Evolutionary conservation across 2,797 vertebrate genomes (phyloP).

Genomic region (Falco rusticolus): DNA sequence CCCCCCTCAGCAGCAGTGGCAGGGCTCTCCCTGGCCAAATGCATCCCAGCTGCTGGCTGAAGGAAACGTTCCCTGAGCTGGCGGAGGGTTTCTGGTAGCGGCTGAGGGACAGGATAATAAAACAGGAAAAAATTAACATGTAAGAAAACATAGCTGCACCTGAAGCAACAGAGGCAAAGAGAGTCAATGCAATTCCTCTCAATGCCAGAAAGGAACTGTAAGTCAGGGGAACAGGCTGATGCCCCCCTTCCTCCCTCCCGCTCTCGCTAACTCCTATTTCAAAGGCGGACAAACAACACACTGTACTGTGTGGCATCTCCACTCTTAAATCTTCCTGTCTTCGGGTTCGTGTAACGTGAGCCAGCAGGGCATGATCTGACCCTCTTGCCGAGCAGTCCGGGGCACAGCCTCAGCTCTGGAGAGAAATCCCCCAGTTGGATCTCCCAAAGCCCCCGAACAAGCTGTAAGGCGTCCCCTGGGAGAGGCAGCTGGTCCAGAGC

Average conservation of each 20-base stretch:
- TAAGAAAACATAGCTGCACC: slow-evolving; percentile 82
- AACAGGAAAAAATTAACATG: slow-evolving; percentile 82
- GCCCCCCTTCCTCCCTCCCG: slow-evolving; percentile 58
- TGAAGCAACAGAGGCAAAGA: slow-evolving; percentile 79
- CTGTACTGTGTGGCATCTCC: slow-evolving; percentile 78
- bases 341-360: slow-evolving; percentile 78
- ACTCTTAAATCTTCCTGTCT: slow-evolving; percentile 83
- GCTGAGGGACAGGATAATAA: slow-evolving; percentile 72
- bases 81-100: slow-evolving; percentile 28
- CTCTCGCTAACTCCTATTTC: slow-evolving; percentile 76
- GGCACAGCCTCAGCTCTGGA: neutral
- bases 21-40: neutral
- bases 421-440: neutral
- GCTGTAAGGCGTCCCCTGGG: accelerated
- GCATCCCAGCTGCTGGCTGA: slow-evolving; percentile 15
- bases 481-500: neutral
- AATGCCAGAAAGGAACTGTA: slow-evolving; percentile 68
- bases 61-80: neutral
- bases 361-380: slow-evolving; percentile 71
- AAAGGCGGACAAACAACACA: slow-evolving; percentile 80
- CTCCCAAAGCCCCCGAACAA: neutral
- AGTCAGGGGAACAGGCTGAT: slow-evolving; percentile 66
- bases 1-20: accelerated
- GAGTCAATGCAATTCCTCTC: slow-evolving; percentile 61
- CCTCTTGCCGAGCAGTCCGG: slow-evolving; percentile 53